Conservation (phyloP, 2,888 invertebrate species). For the Aplocera efformata region DNA sequence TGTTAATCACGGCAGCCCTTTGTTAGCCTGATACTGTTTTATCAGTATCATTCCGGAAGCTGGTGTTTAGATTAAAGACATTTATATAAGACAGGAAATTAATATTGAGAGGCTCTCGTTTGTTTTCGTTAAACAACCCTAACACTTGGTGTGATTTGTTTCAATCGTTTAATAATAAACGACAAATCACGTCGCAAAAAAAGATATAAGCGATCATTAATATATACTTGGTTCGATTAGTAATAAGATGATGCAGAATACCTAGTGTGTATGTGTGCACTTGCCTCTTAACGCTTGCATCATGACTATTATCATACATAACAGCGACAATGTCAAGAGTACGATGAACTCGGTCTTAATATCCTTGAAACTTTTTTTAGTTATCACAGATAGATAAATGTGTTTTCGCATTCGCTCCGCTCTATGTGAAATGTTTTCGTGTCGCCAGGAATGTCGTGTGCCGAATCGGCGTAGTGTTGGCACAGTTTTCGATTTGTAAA, state of each 20-base stretch:
- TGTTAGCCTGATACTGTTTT: too few relatives aligned
- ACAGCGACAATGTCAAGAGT: constrained; percentile 66
- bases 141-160: too few relatives aligned
- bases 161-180: too few relatives aligned
- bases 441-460: constrained; percentile 12
- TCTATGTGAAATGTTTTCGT: constrained; percentile 22
- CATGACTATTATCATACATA: constrained; percentile 50
- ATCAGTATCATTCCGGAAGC: too few relatives aligned
- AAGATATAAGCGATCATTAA: too few relatives aligned
- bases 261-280: constrained; percentile 12
- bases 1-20: too few relatives aligned
- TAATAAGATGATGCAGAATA: constrained; percentile 28
- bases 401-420: constrained; percentile 21
- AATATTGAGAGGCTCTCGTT: too few relatives aligned
- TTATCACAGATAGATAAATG: constrained; percentile 37
- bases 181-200: too few relatives aligned
- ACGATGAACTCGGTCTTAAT: constrained; percentile 56
- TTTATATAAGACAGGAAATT: too few relatives aligned
- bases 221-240: too few relatives aligned
- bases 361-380: constrained; percentile 71
- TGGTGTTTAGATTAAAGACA: too few relatives aligned
- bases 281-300: constrained; percentile 46
- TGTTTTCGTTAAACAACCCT: too few relatives aligned
- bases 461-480: constrained; percentile 15
- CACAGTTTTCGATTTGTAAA: constrained; percentile 18